Conservation (phyloP, 2,888 invertebrate genomes). For the Luperina nickerlii region DNA sequence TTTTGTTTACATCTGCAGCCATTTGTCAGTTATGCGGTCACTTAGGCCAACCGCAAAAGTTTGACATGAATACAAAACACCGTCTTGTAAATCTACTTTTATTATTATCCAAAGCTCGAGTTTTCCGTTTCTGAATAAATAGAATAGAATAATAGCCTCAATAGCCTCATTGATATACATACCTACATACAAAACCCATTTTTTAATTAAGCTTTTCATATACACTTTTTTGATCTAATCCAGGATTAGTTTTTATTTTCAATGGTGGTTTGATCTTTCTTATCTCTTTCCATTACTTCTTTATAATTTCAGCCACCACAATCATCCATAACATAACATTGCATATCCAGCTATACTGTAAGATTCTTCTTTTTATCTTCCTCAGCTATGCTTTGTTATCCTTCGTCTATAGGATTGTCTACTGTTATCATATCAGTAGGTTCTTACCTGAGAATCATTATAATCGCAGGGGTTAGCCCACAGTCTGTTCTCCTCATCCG, state of each 20-base stretch:
- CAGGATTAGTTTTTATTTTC: not conserved
- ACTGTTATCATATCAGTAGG: not conserved
- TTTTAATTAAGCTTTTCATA: not conserved
- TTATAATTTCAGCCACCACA: not conserved
- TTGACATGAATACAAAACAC: constrained; percentile 51
- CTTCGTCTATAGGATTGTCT: not conserved
- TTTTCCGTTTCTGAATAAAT: not conserved
- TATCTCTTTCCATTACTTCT: not conserved
- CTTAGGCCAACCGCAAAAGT: constrained; percentile 39
- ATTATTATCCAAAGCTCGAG: not conserved
- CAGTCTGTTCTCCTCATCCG: constrained; percentile 75
- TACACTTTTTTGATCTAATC: too few species aligned
- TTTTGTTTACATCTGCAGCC: constrained; percentile 11
- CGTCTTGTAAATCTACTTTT: constrained; percentile 20
- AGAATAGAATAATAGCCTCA: too few species aligned
- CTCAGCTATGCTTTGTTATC: too few species aligned
- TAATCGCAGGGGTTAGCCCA: constrained; percentile 88
- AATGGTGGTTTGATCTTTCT: not conserved
- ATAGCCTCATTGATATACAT: not conserved
- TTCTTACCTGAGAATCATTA: constrained; percentile 72
- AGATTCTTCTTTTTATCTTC: not conserved
- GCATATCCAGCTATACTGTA: not conserved
- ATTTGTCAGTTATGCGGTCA: constrained; percentile 35
- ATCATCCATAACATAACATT: not conserved
- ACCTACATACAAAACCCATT: not conserved